Evolutionary conservation across 1,140 invertebrate species (phyloP).

Genomic region (Anoplolepis gracilipes): DNA sequence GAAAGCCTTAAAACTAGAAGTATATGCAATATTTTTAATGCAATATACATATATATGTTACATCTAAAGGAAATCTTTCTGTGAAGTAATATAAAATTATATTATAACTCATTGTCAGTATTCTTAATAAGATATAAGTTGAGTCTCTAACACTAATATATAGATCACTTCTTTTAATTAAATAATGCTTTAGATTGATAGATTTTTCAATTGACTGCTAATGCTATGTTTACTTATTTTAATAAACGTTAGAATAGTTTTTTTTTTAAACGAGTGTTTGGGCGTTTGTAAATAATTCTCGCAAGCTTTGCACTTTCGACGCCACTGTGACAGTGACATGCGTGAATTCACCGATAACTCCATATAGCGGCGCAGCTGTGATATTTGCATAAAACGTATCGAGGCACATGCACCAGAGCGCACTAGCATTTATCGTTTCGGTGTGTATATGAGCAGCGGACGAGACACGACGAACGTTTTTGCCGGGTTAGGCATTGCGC

Average conservation of each 20-base stretch:
- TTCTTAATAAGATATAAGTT: not conserved
- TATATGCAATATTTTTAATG: too few species aligned
- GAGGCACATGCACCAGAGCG: constrained; percentile 60
- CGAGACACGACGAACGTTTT: constrained; percentile 68
- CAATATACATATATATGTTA: not conserved
- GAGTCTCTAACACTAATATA: not conserved
- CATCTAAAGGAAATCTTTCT: not conserved
- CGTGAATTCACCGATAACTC: constrained; percentile 68
- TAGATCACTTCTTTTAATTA: not conserved
- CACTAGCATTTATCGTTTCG: constrained; percentile 72
- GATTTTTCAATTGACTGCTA: not conserved
- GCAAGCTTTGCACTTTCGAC: not conserved
- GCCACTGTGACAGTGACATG: not conserved
- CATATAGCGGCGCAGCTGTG: constrained; percentile 45
- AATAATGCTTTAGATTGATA: not conserved
- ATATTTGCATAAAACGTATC: constrained; percentile 75
- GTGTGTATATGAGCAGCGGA: constrained; percentile 53
- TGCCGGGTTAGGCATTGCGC: constrained; percentile 64
- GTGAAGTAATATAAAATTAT: not conserved
- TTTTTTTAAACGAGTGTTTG: not conserved
- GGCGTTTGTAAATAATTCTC: not conserved
- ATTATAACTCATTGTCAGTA: not conserved
- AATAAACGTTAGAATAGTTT: not conserved
- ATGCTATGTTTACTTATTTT: not conserved
- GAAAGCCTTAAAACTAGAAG: too few species aligned